Base-by-base conservation (phyloP, 1,140 invertebrate species). In the Procambarus clarkii region DNA sequence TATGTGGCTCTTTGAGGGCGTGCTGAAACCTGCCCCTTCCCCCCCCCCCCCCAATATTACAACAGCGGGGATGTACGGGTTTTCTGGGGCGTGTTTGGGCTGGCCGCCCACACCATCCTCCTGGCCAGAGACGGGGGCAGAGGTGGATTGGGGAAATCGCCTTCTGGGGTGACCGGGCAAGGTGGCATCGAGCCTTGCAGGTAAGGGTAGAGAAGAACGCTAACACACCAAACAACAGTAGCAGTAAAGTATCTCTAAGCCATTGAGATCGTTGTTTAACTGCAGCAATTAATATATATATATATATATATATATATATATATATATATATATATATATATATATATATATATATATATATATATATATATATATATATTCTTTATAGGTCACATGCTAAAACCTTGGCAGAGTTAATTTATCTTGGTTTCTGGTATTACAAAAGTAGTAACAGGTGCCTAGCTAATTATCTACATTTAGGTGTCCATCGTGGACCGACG, bases 321-420 rank as follows among this genome's bases (percentile, higher is more conserved):
- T 80, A 50, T 80, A 80, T 48, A 48, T 80, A 80, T 78, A 78
- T 78, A 78, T 78, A 77, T 77, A 77, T 77, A 77, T 77, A 77
- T 77, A 77, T 54, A 54, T 54, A 54, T 54, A 54, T 74, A 74
- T 74, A 74, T 74, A 74, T 74, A 74, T 74, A 74, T 4, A 74
- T 74, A 74, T 74, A 74, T 74, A 74, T 74, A 74, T 74, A 74
- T 74, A 74, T 74, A 74, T 74, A 18, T 7, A 74, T 7, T n/a
- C 71, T 0, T 15, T 64, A 64, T 46, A 7, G 1, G 45, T 79
- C 5, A 48, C 77, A 46, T 79, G 45, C 77, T 79, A n/a, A 11
- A 79, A 64, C 13, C 5, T 58, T 15, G 45, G 7, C 15, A 45
- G 71, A 69, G 60, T 34, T 60, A 45, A 45, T 69, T 46, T 24